Evolutionary conservation across 1,140 invertebrate genomes (phyloP).

Genomic region (Panonychus citri): DNA sequence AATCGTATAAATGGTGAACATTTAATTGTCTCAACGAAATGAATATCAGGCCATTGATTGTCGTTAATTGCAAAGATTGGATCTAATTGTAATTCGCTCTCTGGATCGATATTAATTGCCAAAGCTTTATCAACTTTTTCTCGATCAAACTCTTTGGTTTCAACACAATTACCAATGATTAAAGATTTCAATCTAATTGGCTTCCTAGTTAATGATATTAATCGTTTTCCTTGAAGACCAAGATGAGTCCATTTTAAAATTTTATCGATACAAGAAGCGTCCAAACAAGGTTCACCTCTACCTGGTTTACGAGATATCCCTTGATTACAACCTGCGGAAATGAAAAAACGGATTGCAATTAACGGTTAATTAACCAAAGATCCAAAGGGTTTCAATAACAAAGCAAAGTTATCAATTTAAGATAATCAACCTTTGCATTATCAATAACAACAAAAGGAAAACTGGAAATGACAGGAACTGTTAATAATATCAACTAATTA

Average conservation of each 20-base stretch:
- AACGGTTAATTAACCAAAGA: no score
- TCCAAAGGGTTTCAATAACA: no score
- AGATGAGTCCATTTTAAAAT: background rate
- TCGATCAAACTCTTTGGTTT: background rate
- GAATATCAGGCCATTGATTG: background rate
- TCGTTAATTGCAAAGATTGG: background rate
- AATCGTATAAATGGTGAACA: background rate
- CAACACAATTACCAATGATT: slow-evolving; percentile 1
- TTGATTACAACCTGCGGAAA: background rate
- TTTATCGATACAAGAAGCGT: slow-evolving; percentile 3
- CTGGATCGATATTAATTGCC: background rate
- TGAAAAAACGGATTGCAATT: background rate
- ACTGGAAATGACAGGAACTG: no score
- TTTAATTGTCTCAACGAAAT: background rate
- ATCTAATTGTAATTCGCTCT: background rate
- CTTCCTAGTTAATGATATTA: background rate
- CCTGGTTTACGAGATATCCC: background rate
- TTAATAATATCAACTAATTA: no score
- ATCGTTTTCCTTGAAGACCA: background rate
- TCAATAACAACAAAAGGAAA: no score
- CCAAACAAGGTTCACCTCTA: background rate
- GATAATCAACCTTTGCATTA: no score
- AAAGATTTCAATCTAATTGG: background rate
- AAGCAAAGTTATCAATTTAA: no score
- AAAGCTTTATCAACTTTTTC: background rate